Base-by-base conservation (phyloP, 2,888 invertebrate species). In the Drosophila nr. perissopoda region DNA sequence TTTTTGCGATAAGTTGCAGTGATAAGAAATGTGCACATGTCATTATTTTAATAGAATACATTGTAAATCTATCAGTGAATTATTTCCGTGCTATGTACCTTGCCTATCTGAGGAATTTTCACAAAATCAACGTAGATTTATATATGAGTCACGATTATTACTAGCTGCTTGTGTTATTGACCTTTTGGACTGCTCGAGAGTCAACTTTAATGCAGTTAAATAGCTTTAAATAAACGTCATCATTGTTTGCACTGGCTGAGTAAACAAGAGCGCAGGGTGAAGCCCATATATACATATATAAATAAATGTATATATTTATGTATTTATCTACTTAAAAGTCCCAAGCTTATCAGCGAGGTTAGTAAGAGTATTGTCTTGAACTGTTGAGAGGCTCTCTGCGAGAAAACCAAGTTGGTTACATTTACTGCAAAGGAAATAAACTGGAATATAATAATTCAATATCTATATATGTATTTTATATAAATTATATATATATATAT, bases 61-160 rank as follows among this genome's bases (percentile, higher is more conserved):
- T 31, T 29, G 72, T 81, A 79, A 81, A 81, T 76, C 72, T 42
- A 58, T 79, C 72, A 61, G 72, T 61, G 36, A 51, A 53, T 25
- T 66, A 68, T 60, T 51, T 52, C 18, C 18, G 5, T 31, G 27
- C 21, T 68, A 62, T 74, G 52, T 65, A 62, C 57, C 46, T 63
- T 61, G 62, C 25, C 59, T 75, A 74, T 81, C 71, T 76, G 7
- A 40, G 67, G 71, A 80, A 80, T 80, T 75, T 59, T 48, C n/a
- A 60, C 34, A 70, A 48, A 40, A 58, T 69, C 38, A 52, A 59
- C 52, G 25, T 25, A 11, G 46, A 46, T 29, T 46, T 63, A 18
- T 40, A 31, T 36, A 16, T 48, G 42, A 72, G 57, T 69, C 74
- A 73, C 51, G 61, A 40, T 64, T 63, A 61, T 54, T 68, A 64